These are phyloP conservation scores for Coluber constrictor DNA, from an alignment of 2,797 vertebrate genomes.

Conservation along the genomic window DNA sequence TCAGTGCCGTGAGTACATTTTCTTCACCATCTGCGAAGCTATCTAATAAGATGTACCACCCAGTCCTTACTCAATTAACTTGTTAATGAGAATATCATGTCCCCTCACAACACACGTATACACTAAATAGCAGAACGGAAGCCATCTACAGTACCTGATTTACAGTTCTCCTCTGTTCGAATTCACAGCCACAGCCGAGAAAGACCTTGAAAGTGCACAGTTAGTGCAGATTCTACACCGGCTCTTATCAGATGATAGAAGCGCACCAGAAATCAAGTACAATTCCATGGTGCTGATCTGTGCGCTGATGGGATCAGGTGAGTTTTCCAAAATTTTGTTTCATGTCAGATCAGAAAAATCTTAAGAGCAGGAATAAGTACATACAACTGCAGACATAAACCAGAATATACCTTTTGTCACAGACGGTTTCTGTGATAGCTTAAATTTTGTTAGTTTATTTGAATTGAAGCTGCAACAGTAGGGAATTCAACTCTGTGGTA, in stretches of 20 bases:
- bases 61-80: neutral
- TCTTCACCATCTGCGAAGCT: neutral
- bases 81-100: neutral
- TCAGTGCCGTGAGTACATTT: neutral
- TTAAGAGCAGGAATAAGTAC: neutral
- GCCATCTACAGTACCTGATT: constrained; percentile 9
- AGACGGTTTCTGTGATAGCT: neutral
- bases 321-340: constrained; percentile 50
- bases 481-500: neutral
- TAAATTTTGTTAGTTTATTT: neutral
- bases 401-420: neutral
- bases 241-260: constrained; percentile 91
- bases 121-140: neutral
- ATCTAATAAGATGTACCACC: neutral
- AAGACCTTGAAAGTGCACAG: constrained; percentile 87
- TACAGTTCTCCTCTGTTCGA: constrained; percentile 40
- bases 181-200: constrained; percentile 85
- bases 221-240: constrained; percentile 95
- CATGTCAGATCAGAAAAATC: neutral
- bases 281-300: constrained; percentile 99
- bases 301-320: constrained; percentile 92
- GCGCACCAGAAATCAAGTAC: constrained; percentile 97
- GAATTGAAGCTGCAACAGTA: neutral
- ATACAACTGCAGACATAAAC: neutral
- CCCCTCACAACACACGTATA: neutral